A percentile compares a stretch with the other conserved stretches of the same genome.
phyloP scores from a whole-genome alignment of 2,888 invertebrate genomes.

The Melolontha melolontha region DNA sequence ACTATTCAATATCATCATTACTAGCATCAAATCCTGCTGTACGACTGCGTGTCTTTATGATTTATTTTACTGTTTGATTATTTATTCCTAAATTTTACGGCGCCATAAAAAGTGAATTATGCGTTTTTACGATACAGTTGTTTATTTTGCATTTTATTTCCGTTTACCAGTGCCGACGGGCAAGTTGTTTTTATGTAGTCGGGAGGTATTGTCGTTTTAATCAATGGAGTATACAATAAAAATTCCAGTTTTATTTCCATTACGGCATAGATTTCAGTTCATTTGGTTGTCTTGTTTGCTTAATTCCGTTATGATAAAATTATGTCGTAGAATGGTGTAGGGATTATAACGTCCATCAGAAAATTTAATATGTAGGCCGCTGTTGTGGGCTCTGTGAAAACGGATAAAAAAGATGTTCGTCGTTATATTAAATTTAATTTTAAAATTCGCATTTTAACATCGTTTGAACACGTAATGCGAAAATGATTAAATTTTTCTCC shows the following conservation, averaged over 20 bases:
- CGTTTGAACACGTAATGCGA: slow-evolving; percentile 13
- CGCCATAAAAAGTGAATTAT: slow-evolving; percentile 41
- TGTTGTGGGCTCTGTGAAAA: slow-evolving; percentile 10
- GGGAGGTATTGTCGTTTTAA: slow-evolving; percentile 16
- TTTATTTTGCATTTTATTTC: slow-evolving; percentile 44
- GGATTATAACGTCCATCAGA: slow-evolving; percentile 20
- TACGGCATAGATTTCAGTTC: slow-evolving; percentile 7
- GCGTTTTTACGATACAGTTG: slow-evolving; percentile 38
- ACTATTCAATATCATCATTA: slow-evolving; percentile 34
- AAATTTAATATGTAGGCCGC: slow-evolving; percentile 25
- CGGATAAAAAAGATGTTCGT: slow-evolving; percentile 18
- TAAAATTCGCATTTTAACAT: slow-evolving; percentile 21
- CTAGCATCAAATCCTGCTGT: slow-evolving; percentile 4
- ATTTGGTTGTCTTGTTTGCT: slow-evolving; percentile 26
- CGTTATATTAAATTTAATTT: slow-evolving; percentile 31
- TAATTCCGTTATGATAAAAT: slow-evolving; percentile 23
- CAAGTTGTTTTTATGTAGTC: slow-evolving; percentile 6
- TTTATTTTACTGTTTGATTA: slow-evolving; percentile 45
- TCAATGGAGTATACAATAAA: slow-evolving; percentile 13
- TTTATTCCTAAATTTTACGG: slow-evolving; percentile 42
- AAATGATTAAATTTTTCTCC: slow-evolving; percentile 14
- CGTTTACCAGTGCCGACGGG: slow-evolving; percentile 31
- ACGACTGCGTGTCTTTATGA: slow-evolving; percentile 36
- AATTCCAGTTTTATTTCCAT: slow-evolving; percentile 20
- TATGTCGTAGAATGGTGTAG: slow-evolving; percentile 9